Evolutionary conservation across 2,797 vertebrate genomes (phyloP).

Genomic region (Melanotaenia boesemani): DNA sequence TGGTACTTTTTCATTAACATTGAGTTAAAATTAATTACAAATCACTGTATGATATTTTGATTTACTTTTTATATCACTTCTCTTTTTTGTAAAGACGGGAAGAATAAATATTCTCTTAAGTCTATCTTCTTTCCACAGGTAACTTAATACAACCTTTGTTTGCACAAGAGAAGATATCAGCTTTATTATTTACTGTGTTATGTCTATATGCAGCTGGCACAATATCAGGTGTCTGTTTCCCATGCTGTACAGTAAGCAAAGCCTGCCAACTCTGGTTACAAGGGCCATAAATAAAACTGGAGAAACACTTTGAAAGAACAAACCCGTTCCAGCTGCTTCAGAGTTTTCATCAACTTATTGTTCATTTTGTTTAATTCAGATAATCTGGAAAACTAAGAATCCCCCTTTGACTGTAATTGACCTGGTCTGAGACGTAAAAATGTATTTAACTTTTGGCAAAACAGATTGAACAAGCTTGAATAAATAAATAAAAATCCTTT

Average conservation of each 20-base stretch:
- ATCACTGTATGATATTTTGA: background rate
- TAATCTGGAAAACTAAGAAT: background rate
- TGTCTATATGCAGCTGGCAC: conserved; percentile 3
- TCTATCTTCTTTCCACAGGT: background rate
- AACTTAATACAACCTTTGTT: background rate
- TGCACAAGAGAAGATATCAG: background rate
- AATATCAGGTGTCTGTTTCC: background rate
- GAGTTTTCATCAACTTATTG: background rate
- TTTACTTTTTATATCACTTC: background rate
- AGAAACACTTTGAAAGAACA: background rate
- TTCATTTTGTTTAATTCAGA: background rate
- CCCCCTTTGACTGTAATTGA: background rate
- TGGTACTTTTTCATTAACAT: background rate
- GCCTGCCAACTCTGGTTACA: background rate
- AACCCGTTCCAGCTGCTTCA: background rate
- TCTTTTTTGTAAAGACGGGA: background rate
- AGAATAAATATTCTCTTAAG: background rate
- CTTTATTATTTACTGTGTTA: background rate
- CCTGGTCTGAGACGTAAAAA: background rate
- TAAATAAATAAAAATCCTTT: background rate
- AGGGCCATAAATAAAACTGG: background rate
- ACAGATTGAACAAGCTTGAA: background rate
- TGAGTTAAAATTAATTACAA: background rate
- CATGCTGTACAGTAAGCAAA: background rate
- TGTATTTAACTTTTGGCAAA: background rate